Evolutionary conservation across 2,888 invertebrate genomes (phyloP), one percentile per base, ranked within the genome.

Genomic region (Synanthedon andrenaeformis): DNA sequence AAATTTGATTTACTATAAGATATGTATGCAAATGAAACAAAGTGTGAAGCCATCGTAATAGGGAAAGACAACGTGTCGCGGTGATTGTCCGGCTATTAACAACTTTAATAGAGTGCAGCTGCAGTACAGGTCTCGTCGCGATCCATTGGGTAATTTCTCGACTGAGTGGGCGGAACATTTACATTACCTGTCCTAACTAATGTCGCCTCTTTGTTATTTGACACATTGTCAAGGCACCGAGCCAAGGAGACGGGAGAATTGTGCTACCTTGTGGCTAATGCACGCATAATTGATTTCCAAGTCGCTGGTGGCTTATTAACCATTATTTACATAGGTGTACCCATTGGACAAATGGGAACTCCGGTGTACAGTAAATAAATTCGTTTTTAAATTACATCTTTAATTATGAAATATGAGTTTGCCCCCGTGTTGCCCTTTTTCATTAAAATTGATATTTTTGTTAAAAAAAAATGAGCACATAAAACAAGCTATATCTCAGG

Each of bases 171-270:
- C 66, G 71, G 68, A 57, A 63, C 58, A 79, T 82, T 82, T 74
- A 64, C 76, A 79, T 77, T 70, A 75, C 74, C 61, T 64, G 74
- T 72, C 60, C 59, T 70, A 66, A 74, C 65, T 70, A 71, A 76
- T 76, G 71, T 63, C 60, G 56, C 62, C 64, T 72, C 74, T 78
- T 79, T 76, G 74, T 76, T 66, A 67, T 66, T 69, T 74, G 75
- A 77, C 74, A 71, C 76, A 77, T 72, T 82, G 78, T 76, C 81
- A 82, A 82, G 79, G 79, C 72, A 68, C 61, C 54, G 59, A 67
- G 68, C 70, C 77, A 77, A 79, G 74, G 75, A 72, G 69, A 74
- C 64, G 62, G 53, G 65, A 63, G 65, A 67, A 74, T 71, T 68
- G 70, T 65, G 65, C 65, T 56, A 69, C 70, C 67, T 69, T 58